These are phyloP conservation scores for Cranoglanis bouderius DNA, from an alignment of 2,113 vertebrate species.

Conservation along the genomic window DNA sequence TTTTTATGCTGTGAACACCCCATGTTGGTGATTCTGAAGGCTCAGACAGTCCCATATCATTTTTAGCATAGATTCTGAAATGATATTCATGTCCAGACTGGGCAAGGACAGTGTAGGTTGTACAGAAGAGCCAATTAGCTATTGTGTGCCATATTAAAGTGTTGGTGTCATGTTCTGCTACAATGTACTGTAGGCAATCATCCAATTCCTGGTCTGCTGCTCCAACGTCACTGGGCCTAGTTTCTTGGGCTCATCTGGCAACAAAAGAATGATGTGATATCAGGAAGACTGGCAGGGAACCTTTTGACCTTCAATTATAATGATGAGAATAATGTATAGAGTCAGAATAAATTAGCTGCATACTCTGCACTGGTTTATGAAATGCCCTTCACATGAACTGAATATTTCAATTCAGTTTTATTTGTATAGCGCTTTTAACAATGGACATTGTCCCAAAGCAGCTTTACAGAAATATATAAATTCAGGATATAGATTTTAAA, in stretches of 20 bases:
- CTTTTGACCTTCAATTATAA: neutral
- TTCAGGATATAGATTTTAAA: too few species aligned
- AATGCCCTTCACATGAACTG: neutral
- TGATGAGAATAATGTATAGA: neutral
- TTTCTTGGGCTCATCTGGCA: conserved; percentile 76
- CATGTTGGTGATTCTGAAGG: conserved; percentile 81
- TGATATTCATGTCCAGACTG: conserved; percentile 80
- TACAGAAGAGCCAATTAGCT: conserved; percentile 80
- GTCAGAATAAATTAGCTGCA: neutral
- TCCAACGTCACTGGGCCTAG: conserved; percentile 78
- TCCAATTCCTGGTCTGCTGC: conserved; percentile 81
- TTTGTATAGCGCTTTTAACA: too few species aligned
- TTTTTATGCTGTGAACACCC: conserved; percentile 69
- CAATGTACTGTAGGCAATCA: conserved; percentile 74
- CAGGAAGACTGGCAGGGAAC: neutral
- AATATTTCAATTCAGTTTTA: too few species aligned
- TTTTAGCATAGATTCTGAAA: conserved; percentile 84
- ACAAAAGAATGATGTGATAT: neutral
- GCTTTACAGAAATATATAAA: too few species aligned
- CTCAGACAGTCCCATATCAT: conserved; percentile 76
- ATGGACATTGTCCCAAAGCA: too few species aligned
- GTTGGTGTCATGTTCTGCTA: conserved; percentile 75
- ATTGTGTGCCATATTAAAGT: conserved; percentile 74
- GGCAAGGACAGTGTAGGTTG: conserved; percentile 80
- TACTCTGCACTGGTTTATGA: neutral